Evolutionary conservation across 2,113 vertebrate genomes (phyloP), one percentile per base, ranked within the genome.

Genomic region (Salvelinus alpinus): DNA sequence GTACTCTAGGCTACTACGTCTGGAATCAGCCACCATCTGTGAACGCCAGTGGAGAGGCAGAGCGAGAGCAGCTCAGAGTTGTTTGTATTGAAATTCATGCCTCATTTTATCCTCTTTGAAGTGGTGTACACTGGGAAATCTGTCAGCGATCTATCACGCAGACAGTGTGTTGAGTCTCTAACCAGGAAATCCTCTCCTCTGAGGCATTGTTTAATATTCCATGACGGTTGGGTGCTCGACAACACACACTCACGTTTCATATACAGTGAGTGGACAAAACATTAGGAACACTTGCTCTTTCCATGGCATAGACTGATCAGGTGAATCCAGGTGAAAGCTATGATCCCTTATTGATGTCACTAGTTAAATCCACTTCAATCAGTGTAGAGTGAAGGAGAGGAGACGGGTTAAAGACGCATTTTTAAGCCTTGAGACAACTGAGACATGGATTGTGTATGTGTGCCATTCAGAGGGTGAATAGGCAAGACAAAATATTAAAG

Each of bases 41-140:
- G 24, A 44, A 44, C 9, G 38, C 38, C 38, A 12, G 9, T 11
- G 12, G 38, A 16, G 64, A 79, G 71, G 38, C 51, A 66, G 51
- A 27, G 38, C 38, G 11, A 54, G 51, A 74, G 64, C 71, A 34
- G 64, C 48, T 62, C 7, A 54, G 79, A 38, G 79, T 47, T 80
- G 79, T 79, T 84, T 87, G 71, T 73, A 77, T 84, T 81, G 44
- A 78, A 81, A 82, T 77, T 31, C 70, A 9, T 77, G 64, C 76
- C 83, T 86, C 81, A 79, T 85, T 87, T 76, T 80, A 54, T 48
- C 34, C 75, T 64, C 71, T 86, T 81, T 81, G 75, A 84, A 84
- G 79, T 77, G 62, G 78, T 77, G 65, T 71, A 80, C 73, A 78
- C 38, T 78, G 72, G 66, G 59, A 85, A 84, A 72, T 78, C 80